phyloP scores from a whole-genome alignment of 1,140 invertebrate species.

The Drosophila carrolli region DNA sequence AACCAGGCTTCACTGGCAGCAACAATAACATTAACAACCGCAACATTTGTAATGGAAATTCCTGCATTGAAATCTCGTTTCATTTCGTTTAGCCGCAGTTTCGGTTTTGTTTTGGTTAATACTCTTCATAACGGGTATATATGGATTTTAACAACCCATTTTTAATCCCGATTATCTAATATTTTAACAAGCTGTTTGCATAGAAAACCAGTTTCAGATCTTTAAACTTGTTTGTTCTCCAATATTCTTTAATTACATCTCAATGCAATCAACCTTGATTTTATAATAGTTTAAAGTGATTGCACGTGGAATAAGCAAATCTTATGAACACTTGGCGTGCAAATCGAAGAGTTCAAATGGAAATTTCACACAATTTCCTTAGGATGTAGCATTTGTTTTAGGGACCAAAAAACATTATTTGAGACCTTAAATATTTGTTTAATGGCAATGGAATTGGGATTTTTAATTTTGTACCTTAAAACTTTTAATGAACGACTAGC shows the following conservation, averaged over 20 bases:
- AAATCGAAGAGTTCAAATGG: too few species aligned
- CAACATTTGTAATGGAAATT: constrained; percentile 80
- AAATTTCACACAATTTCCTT: too few species aligned
- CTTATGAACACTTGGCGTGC: neutral
- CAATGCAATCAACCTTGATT: constrained; percentile 1
- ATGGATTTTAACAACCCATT: neutral
- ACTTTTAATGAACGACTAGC: too few species aligned
- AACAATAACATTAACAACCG: constrained; percentile 45
- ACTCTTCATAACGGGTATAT: constrained; percentile 9
- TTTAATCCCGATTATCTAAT: constrained; percentile 5
- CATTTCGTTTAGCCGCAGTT: constrained; percentile 53
- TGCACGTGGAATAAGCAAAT: neutral
- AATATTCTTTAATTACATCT: constrained; percentile 1
- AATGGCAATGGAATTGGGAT: too few species aligned
- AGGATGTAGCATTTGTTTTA: too few species aligned
- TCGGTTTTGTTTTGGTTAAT: constrained; percentile 41
- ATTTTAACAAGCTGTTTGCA: neutral
- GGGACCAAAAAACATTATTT: too few species aligned
- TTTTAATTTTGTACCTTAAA: too few species aligned
- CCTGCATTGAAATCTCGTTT: constrained; percentile 79
- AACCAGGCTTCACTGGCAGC: constrained; percentile 27
- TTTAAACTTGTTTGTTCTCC: constrained; percentile 13
- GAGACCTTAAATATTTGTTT: too few species aligned
- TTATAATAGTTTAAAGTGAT: neutral
- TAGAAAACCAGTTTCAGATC: constrained; percentile 11